Base-by-base conservation (phyloP, 2,888 invertebrate species). In the Lithosia quadra region DNA sequence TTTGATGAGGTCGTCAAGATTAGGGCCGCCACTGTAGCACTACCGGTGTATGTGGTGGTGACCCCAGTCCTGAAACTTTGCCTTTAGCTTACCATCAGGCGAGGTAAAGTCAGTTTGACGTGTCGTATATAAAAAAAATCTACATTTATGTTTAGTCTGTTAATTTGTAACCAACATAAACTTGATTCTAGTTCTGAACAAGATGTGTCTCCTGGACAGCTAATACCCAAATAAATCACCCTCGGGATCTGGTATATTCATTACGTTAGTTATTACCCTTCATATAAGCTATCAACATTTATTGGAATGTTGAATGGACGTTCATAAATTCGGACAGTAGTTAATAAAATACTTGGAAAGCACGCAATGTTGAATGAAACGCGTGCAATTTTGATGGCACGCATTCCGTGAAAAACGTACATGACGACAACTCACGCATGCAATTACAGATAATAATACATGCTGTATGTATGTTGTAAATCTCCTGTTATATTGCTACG, bases 301-400 rank as follows among this genome's bases (percentile, higher is more conserved):
- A 22, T 15, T 24, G 15, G 60, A 24, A 55, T 21, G 13, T 55
- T 60, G 53, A 24, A 60, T 60, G 39, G 39, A 13, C 49, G 49
- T 49, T n/a, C 21, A 59, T 22, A 59, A 60, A 61, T 66, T 55
- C 39, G 24, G 34, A 33, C 39, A 21, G n/a, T 28, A 21, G n/a
- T 28, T 55, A 43, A 39, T 61, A 21, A 43, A 53, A 53, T 34
- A 24, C 3, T 2, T 11, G 28, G 18, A 8, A 39, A 33, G 39
- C 76, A 68, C 61, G 79, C 76, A 56, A 78, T 64, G 39, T 34
- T 70, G 66, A 69, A 76, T 69, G 58, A 55, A 60, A 60, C 57
- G 65, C 36, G 49, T 78, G 49, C 58, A 55, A 55, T 36, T 33
- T 58, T 33, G 34, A 53, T 15, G 22, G 18, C 62, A 75, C 49